Evolutionary conservation across 2,113 vertebrate species (phyloP), one percentile per base, ranked within the genome.

Genomic region (Solea senegalensis): DNA sequence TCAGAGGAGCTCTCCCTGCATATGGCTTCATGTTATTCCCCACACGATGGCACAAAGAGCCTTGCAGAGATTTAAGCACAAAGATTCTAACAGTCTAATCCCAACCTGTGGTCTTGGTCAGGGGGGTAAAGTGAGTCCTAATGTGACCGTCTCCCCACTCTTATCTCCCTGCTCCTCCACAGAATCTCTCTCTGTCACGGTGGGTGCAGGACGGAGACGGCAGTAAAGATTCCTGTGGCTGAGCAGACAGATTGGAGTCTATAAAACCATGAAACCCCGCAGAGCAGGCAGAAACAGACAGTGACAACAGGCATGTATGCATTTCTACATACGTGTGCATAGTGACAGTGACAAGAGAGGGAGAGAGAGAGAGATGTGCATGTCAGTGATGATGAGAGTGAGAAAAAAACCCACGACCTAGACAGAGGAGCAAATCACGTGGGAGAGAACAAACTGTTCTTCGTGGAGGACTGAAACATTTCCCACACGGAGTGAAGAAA

Each of bases 131-230:
- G 79, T 69, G 74, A 72, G 69, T 58, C 80, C 65, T 85, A 90
- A 90, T 84, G 81, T 50, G 84, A 90, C 4, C 45, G 4, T 86
- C 83, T 84, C 63, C 62, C 65, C 78, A 60, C 15, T 68, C 74
- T 87, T 84, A 90, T 90, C 86, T 85, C 73, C 41, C 14, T 4
- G 57, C 10, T 65, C 78, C 81, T 80, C 68, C 51, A 41, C 73
- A 78, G 67, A 77, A 53, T 88, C 69, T 72, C 59, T 76, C 72
- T 71, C 60, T 16, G 78, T 59, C 14, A 58, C 72, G 49, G 72
- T 40, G 66, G 82, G 53, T 59, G 72, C 58, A 56, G 75, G 69
- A 74, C 40, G 57, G 57, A 74, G 79, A 82, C 50, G 64, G 78
- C 78, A 72, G 79, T 72, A 57, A 66, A 80, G 78, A 78, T 56